A percentile compares a stretch with the other conserved stretches of the same genome.
Evolutionary conservation across 2,888 invertebrate species (phyloP).

Genomic region (Pilophorus perplexus): DNA sequence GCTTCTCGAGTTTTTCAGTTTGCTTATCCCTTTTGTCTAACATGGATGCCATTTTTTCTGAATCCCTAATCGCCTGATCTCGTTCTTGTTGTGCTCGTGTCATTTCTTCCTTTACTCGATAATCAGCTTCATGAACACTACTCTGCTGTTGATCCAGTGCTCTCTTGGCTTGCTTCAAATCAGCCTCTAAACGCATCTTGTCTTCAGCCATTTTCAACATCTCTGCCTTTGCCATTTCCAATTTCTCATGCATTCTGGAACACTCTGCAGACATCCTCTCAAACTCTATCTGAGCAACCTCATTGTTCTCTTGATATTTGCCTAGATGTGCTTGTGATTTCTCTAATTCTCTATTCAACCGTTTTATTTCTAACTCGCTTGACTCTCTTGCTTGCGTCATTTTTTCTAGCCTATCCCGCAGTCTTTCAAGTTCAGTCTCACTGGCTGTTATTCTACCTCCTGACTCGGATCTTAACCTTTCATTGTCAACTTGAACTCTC

Average conservation of each 20-base stretch:
- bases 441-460: conserved; percentile 55
- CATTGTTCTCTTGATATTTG: conserved; percentile 80
- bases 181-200: conserved; percentile 68
- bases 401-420: conserved; percentile 82
- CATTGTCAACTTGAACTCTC: conserved; percentile 73
- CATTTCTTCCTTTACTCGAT: conserved; percentile 69
- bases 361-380: conserved; percentile 82
- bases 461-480: conserved; percentile 67
- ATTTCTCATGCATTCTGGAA: conserved; percentile 74
- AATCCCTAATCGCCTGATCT: conserved; percentile 67
- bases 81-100: conserved; percentile 71
- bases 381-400: conserved; percentile 77
- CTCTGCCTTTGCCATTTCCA: conserved; percentile 63
- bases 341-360: conserved; percentile 79
- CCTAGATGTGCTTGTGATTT: conserved; percentile 79
- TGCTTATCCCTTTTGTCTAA: conserved; percentile 49
- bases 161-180: conserved; percentile 65
- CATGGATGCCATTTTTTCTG: conserved; percentile 70
- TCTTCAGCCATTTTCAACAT: conserved; percentile 57
- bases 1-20: conserved; percentile 74
- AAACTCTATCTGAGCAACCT: conserved; percentile 78
- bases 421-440: conserved; percentile 74
- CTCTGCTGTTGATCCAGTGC: conserved; percentile 64
- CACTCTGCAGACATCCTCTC: conserved; percentile 80
- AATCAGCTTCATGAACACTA: conserved; percentile 62